A percentile compares a stretch with the other conserved stretches of the same genome.
These are phyloP conservation scores for Donacobius atricapilla DNA, from an alignment of 2,113 vertebrate genomes.

Conservation along the genomic window DNA sequence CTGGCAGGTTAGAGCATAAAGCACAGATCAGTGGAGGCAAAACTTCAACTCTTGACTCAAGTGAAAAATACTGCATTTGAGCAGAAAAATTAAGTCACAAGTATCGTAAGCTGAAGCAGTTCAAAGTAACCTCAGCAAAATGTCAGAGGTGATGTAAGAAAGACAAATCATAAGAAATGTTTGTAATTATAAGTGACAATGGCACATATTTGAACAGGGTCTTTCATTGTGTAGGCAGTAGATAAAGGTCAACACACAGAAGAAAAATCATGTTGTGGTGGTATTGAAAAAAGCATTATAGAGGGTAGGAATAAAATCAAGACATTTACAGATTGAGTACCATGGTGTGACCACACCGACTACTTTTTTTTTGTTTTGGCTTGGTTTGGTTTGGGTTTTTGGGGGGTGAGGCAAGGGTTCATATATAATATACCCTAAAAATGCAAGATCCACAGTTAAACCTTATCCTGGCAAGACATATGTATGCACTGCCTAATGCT, in stretches of 20 bases:
- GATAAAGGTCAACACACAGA: not conserved
- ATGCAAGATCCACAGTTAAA: not conserved
- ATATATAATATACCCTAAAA: not conserved
- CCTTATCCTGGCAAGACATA: not conserved
- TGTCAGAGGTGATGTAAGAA: not conserved
- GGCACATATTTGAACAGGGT: not conserved
- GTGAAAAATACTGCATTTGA: not conserved
- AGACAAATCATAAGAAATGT: not conserved
- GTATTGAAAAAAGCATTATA: not conserved
- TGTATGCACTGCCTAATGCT: not conserved
- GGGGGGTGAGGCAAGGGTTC: accelerated
- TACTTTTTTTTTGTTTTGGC: not conserved
- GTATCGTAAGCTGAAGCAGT: not conserved
- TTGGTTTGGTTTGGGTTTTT: not conserved
- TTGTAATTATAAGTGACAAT: not conserved
- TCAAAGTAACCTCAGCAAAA: not conserved
- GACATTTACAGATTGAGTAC: not conserved
- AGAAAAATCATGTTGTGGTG: not conserved
- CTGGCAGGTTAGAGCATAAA: not conserved
- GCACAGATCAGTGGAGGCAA: not conserved
- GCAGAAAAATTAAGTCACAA: not conserved
- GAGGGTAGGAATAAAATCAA: not conserved
- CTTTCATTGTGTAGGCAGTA: not conserved
- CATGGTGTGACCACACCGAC: not conserved
- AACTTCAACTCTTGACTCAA: not conserved